Conservation (phyloP, 2,888 invertebrate species). For the Crossocerus cetratus region DNA sequence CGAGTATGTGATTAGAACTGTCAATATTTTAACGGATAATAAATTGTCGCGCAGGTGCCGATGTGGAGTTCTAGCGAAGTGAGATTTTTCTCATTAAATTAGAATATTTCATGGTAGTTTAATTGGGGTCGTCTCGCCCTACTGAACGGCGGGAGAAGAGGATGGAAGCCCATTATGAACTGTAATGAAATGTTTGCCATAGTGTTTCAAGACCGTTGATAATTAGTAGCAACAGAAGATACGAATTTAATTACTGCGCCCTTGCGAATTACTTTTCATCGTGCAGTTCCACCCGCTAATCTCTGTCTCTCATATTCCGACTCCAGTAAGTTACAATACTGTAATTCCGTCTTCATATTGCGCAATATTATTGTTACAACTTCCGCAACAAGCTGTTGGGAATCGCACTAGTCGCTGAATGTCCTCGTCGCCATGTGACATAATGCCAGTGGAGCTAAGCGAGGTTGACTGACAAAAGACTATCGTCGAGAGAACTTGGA, state of each 20-base stretch:
- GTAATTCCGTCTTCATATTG: constrained; percentile 5
- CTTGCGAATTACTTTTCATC: constrained; percentile 13
- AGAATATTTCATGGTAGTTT: no score
- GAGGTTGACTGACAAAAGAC: background rate
- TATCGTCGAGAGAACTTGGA: no score
- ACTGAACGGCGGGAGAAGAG: background rate
- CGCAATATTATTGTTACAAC: constrained; percentile 25
- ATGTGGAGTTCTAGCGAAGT: no score
- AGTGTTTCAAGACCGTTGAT: background rate
- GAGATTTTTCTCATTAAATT: no score
- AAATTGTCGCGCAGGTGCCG: no score
- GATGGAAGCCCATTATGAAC: background rate
- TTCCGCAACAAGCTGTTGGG: constrained; percentile 27
- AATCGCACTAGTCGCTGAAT: constrained; percentile 27
- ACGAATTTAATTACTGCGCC: constrained; percentile 11
- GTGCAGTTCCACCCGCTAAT: background rate
- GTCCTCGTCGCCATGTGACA: constrained; percentile 16
- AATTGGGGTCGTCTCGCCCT: no score
- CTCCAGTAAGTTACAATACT: constrained; percentile 17
- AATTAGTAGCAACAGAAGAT: constrained; percentile 16
- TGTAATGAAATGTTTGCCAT: background rate
- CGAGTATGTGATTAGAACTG: no score
- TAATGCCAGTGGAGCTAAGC: background rate
- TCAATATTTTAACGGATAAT: no score
- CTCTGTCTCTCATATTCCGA: background rate